Evolutionary conservation across 2,113 vertebrate genomes (phyloP), one percentile per base, ranked within the genome.

Genomic region (Carlito syrichta): DNA sequence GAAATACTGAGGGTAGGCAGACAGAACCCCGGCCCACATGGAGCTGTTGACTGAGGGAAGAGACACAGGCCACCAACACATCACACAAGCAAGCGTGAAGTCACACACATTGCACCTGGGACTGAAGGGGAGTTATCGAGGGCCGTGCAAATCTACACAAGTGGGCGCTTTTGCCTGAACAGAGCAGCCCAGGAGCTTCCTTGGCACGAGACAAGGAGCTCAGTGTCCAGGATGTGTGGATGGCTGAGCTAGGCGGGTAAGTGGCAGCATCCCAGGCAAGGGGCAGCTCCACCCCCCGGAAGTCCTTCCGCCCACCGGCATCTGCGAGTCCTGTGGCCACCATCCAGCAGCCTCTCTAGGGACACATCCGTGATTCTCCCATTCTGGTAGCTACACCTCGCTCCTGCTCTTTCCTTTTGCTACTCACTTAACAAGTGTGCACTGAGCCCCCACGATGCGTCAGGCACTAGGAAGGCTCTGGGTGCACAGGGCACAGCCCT

Each of bases 381-480:
- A 90, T 5, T 6, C 32, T 1, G 6, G 6, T 38, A 63, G 35
- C 17, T 4, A n/a, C n/a, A n/a, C n/a, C 35, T 4, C 3, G n/a
- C 38, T 7, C 9, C 43, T 68, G n/a, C n/a, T 52, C 35, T 30
- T 48, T 22, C 3, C n/a, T 27, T 40, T 20, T 35, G 1, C 54
- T 10, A 11, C 2, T 60, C 30, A 32, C 22, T 50, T 11, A 58
- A 3, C 22, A 43, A 63, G 48, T 23, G 23, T 14, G 35, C 17
- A 2, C 1, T 7, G 17, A 79, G 10, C n/a, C 35, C 11, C 50
- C 13, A 2, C 30, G 10, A 0, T 0, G 6, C 22, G 8, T 0
- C 38, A 30, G 16, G 16, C 17, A 19, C 63, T 8, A 20, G 3
- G 16, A 40, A 43, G 27, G n/a, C 8, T 2, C 5, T 0, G 8